A percentile compares a stretch with the other conserved stretches of the same genome.
Conservation (phyloP, 2,797 vertebrate species). For the Premnoplex brunnescens region DNA sequence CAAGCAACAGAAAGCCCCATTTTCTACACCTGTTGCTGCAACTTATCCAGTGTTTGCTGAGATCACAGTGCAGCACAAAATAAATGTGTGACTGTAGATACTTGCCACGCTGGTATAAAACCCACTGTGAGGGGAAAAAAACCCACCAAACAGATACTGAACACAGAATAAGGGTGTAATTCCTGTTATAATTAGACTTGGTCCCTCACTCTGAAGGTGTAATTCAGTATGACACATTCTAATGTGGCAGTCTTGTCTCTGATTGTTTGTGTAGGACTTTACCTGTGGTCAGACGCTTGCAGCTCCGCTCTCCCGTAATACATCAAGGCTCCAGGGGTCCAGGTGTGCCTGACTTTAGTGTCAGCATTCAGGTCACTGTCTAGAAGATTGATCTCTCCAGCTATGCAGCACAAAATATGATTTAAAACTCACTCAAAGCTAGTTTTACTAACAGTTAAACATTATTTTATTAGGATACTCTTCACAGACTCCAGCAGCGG, state of each 20-base stretch:
- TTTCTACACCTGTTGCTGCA: not conserved
- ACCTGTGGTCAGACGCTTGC: slow-evolving; percentile 83
- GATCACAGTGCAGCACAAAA: not conserved
- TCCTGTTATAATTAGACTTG: not conserved
- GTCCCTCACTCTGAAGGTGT: not conserved
- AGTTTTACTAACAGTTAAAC: not conserved
- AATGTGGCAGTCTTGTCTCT: not conserved
- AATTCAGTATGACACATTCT: not conserved
- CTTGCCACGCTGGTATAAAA: not conserved
- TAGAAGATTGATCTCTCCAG: slow-evolving; percentile 77
- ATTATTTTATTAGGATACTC: not conserved
- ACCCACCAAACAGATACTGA: not conserved
- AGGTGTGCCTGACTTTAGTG: slow-evolving; percentile 69
- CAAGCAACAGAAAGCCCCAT: not conserved
- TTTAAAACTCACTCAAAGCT: not conserved
- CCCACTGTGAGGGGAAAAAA: not conserved
- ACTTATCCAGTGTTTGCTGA: not conserved
- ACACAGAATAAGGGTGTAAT: not conserved
- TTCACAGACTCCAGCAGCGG: not conserved
- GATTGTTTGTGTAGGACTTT: not conserved
- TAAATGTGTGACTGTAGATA: not conserved
- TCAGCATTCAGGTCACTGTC: slow-evolving; percentile 66
- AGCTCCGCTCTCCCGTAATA: slow-evolving; percentile 82
- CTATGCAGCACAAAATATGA: slow-evolving; percentile 51
- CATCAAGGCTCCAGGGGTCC: slow-evolving; percentile 79